Conservation (phyloP, 2,113 vertebrate species). For the Puffinus mauretanicus region DNA sequence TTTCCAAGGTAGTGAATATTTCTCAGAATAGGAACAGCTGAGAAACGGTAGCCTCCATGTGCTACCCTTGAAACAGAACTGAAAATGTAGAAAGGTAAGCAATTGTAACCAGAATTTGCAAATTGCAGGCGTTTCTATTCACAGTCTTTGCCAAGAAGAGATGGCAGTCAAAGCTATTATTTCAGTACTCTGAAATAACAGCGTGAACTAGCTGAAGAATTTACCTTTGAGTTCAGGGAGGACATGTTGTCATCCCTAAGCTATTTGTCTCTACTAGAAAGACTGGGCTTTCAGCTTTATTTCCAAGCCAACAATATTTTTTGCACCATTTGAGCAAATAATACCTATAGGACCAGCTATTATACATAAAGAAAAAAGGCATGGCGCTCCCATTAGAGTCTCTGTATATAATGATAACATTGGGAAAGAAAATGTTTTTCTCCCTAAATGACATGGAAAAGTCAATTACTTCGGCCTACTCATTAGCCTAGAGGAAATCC, state of each 20-base stretch:
- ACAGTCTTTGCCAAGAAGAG: background rate
- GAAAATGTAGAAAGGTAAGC: background rate
- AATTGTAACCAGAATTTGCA: background rate
- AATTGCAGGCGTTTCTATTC: background rate
- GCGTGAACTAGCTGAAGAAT: background rate
- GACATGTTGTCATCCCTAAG: background rate
- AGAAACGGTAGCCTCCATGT: background rate
- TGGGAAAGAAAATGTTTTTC: background rate
- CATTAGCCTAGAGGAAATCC: background rate
- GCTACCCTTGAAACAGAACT: background rate
- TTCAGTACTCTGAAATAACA: background rate
- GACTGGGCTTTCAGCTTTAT: background rate
- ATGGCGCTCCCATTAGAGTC: background rate
- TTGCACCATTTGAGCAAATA: background rate
- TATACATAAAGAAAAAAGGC: background rate
- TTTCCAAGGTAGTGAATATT: background rate
- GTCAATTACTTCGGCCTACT: background rate
- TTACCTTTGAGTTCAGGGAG: background rate
- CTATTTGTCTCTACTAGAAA: background rate
- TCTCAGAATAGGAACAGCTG: background rate
- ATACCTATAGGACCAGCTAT: background rate
- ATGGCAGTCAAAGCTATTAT: background rate
- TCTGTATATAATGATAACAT: background rate
- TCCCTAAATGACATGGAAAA: background rate
- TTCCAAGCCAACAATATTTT: background rate